Evolutionary conservation across 2,888 invertebrate genomes (phyloP), one percentile per base, ranked within the genome.

Genomic region (Hipparchia semele): DNA sequence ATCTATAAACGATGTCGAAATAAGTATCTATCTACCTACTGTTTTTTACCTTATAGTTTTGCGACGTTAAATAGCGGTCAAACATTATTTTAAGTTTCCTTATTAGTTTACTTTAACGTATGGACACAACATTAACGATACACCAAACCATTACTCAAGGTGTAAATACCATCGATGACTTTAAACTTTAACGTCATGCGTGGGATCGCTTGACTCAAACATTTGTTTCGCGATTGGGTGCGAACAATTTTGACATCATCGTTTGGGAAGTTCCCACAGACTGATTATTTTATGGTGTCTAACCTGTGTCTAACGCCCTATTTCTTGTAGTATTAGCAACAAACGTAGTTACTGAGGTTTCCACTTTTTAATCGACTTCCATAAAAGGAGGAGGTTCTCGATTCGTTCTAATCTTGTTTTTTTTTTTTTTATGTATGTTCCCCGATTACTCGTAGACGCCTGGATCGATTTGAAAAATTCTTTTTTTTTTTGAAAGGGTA

Each of bases 171-270:
- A 72, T 70, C 68, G 60, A 69, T 74, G 70, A 73, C 68, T 64
- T 39, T 60, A 12, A 45, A 73, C 68, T 64, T 23, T 60, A 13
- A 23, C 53, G 23, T 12, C 23, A 12, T 68, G 71, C 77, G 77
- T 76, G 75, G 76, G 77, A 64, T 72, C 56, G 49, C 60, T 58
- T 71, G 67, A 62, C 59, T 70, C 23, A 73, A 77, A 76, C 73
- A 77, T 74, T 77, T 75, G 73, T 65, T 56, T 73, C 68, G 54
- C 73, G 71, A 61, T 68, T 70, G 72, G 53, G 58, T 74, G 75
- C 69, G 73, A 73, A 71, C 71, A 69, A 71, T 68, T 58, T 71
- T 39, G 59, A 54, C 49, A 33, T 45, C 45, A 51, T 60, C 10
- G 56, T 59, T 62, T 66, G 10, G n/a, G 53, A 69, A 54, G 71